A percentile compares a stretch with the other conserved stretches of the same genome.
Conservation (phyloP, 2,888 invertebrate genomes). For the Eucriotettix oculatus region DNA sequence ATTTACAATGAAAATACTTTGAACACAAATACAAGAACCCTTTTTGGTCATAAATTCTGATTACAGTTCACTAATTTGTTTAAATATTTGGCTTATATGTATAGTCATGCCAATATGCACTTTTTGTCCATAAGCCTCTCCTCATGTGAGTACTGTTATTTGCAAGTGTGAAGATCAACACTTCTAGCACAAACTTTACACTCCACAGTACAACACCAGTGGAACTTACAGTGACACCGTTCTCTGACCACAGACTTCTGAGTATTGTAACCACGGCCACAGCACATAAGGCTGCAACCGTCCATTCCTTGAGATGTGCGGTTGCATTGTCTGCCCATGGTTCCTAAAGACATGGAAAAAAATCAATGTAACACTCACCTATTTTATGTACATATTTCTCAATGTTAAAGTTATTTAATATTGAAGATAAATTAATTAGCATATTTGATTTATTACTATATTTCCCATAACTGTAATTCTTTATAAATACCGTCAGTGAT, state of each 20-base stretch:
- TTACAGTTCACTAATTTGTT: too few relatives aligned
- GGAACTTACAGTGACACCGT: slow-evolving; percentile 84
- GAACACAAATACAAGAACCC: too few relatives aligned
- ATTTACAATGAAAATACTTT: too few relatives aligned
- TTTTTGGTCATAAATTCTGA: too few relatives aligned
- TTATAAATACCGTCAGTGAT: too few relatives aligned
- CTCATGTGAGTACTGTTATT: background rate
- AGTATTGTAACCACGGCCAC: slow-evolving; percentile 65
- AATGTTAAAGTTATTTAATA: too few relatives aligned
- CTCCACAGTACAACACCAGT: slow-evolving; percentile 90
- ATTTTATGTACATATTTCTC: background rate
- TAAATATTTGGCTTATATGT: too few relatives aligned
- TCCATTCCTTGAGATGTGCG: slow-evolving; percentile 43
- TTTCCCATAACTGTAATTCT: too few relatives aligned
- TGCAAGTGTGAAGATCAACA: slow-evolving; percentile 11
- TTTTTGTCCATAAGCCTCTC: too few relatives aligned
- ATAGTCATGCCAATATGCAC: too few relatives aligned
- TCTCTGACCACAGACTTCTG: slow-evolving; percentile 57
- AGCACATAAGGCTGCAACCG: slow-evolving; percentile 36
- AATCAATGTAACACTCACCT: background rate
- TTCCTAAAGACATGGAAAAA: slow-evolving; percentile 31
- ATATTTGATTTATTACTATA: too few relatives aligned
- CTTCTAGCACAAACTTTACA: slow-evolving; percentile 58
- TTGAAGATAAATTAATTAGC: too few relatives aligned
- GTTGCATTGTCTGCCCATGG: slow-evolving; percentile 54